These are phyloP conservation scores for Dasyornis broadbenti DNA, from an alignment of 2,113 vertebrate genomes.

Conservation along the genomic window DNA sequence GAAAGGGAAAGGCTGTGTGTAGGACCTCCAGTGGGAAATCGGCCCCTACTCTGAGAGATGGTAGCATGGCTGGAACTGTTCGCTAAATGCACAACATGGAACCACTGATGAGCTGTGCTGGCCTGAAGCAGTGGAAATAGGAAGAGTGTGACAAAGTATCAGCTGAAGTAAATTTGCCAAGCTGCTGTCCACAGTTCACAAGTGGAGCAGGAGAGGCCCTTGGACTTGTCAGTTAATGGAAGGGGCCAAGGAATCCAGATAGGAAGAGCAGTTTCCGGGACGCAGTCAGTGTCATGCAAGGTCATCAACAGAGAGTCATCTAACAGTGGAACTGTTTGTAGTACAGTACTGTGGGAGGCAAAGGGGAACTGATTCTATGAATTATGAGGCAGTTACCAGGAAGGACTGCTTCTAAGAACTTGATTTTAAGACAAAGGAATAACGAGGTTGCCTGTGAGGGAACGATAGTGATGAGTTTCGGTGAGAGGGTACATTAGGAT, in stretches of 20 bases:
- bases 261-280: not conserved
- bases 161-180: not conserved
- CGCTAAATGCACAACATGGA: not conserved
- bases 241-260: not conserved
- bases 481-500: not conserved
- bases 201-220: not conserved
- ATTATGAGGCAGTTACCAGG: not conserved
- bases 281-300: not conserved
- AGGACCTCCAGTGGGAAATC: not conserved
- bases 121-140: not conserved
- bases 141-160: not conserved
- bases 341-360: not conserved
- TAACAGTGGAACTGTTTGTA: not conserved
- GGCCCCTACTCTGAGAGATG: fast-evolving
- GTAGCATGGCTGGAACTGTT: not conserved
- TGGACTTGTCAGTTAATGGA: not conserved
- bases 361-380: not conserved
- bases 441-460: not conserved
- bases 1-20: not conserved
- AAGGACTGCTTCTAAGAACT: not conserved
- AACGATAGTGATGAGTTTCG: not conserved
- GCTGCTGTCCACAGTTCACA: not conserved
- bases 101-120: not conserved
- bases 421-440: not conserved
- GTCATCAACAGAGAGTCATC: not conserved